Evolutionary conservation across 2,113 vertebrate genomes (phyloP).

Genomic region (Muscicapa adusta): DNA sequence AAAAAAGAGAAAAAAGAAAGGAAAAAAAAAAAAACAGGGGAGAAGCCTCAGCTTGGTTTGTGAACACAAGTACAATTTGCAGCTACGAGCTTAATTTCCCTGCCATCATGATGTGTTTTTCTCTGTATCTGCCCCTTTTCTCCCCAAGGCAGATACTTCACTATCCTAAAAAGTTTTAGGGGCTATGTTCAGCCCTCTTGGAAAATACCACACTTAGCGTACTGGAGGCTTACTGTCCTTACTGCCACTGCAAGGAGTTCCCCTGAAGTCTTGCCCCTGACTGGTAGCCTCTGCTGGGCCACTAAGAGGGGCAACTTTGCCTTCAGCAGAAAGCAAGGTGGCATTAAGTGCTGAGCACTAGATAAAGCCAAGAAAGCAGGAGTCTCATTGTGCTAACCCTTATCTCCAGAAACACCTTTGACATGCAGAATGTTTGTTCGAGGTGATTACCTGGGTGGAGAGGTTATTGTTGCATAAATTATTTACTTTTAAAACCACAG

Average conservation of each 20-base stretch:
- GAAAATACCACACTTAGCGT: background rate
- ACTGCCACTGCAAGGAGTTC: background rate
- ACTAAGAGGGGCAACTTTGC: background rate
- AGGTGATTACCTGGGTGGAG: constrained; percentile 46
- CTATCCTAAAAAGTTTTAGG: background rate
- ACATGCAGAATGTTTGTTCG: constrained; percentile 37
- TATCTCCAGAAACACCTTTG: constrained; percentile 59
- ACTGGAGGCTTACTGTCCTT: background rate
- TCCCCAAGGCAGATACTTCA: background rate
- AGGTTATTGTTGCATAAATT: constrained; percentile 43
- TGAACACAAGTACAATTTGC: background rate
- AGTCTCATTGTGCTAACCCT: constrained; percentile 22
- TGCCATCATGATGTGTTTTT: background rate
- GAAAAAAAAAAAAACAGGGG: rapidly evolving
- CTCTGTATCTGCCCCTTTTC: background rate
- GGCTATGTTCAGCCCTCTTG: background rate
- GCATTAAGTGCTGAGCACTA: background rate
- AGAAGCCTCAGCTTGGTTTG: background rate
- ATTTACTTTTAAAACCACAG: constrained; percentile 40
- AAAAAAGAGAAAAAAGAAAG: background rate
- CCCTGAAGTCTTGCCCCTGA: background rate
- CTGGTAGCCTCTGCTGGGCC: background rate
- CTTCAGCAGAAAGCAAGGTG: background rate
- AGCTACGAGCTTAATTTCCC: background rate
- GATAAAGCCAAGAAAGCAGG: background rate